These are phyloP conservation scores for Damaliscus lunatus DNA, from an alignment of 2,113 vertebrate species.

Conservation along the genomic window DNA sequence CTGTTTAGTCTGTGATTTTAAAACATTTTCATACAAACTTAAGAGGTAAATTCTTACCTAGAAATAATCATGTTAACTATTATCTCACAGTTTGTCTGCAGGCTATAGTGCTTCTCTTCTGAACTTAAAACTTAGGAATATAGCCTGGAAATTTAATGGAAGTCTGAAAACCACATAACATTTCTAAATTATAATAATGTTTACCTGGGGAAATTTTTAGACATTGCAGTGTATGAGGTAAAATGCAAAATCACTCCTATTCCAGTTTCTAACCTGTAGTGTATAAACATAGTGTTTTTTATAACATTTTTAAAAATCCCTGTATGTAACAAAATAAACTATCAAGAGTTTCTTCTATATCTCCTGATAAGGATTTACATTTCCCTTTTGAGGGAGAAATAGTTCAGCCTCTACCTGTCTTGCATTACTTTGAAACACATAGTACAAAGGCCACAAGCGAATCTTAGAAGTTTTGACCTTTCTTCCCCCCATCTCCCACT, in stretches of 20 bases:
- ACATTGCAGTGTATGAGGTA: not conserved
- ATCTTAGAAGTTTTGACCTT: not conserved
- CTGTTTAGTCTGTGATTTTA: not conserved
- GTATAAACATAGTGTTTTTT: not conserved
- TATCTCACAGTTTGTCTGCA: not conserved
- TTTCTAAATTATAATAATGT: not conserved
- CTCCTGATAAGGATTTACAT: not conserved
- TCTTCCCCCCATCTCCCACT: not conserved
- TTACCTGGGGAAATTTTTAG: not conserved
- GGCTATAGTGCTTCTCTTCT: not conserved
- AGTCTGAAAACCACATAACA: not conserved
- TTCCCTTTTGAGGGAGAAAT: not conserved
- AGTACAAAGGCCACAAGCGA: not conserved
- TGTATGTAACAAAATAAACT: not conserved
- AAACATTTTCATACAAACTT: slow-evolving; percentile 2
- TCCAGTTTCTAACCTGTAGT: not conserved
- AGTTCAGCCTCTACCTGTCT: not conserved
- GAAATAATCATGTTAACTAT: not conserved
- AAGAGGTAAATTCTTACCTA: not conserved
- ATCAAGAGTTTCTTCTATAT: not conserved
- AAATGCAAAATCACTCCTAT: not conserved
- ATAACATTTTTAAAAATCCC: not conserved
- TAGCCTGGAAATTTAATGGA: not conserved
- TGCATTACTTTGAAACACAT: not conserved
- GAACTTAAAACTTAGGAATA: not conserved